Evolutionary conservation across 2,797 vertebrate genomes (phyloP).

Genomic region (Rhinatrema bivittatum): DNA sequence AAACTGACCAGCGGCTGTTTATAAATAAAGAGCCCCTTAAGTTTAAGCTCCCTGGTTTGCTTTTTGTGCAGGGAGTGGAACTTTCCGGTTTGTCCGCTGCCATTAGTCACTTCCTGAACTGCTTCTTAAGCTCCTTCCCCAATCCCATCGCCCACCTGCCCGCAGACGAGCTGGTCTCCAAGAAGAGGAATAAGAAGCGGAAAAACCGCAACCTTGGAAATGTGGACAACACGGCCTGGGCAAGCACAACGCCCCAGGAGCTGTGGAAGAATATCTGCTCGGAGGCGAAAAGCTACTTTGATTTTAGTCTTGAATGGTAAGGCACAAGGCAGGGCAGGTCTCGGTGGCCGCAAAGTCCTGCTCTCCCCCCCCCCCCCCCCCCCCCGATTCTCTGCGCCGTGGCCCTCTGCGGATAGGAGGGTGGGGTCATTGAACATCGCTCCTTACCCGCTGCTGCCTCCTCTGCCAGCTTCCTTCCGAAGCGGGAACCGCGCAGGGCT

Average conservation of each 20-base stretch:
- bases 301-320: constrained; percentile 83
- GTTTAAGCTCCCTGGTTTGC: too few relatives aligned
- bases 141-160: constrained; percentile 91
- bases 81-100: constrained; percentile 90
- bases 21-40: too few relatives aligned
- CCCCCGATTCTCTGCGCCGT: too few relatives aligned
- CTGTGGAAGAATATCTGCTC: constrained; percentile 89
- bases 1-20: too few relatives aligned
- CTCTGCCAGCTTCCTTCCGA: too few relatives aligned
- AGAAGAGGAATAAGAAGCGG: constrained; percentile 86
- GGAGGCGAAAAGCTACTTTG: constrained; percentile 85
- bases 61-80: constrained; percentile 88
- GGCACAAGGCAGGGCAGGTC: too few relatives aligned
- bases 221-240: constrained; percentile 90
- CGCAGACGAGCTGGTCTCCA: constrained; percentile 86
- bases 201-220: constrained; percentile 82
- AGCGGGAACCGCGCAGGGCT: too few relatives aligned
- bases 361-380: too few relatives aligned
- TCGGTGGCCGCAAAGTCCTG: neutral
- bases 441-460: too few relatives aligned
- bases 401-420: too few relatives aligned
- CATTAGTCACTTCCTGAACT: constrained; percentile 97
- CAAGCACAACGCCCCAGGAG: constrained; percentile 85
- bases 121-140: constrained; percentile 91
- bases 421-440: too few relatives aligned